A percentile compares a stretch with the other conserved stretches of the same genome.
Conservation (phyloP, 2,113 vertebrate genomes). For the Dipodomys stephensi region DNA sequence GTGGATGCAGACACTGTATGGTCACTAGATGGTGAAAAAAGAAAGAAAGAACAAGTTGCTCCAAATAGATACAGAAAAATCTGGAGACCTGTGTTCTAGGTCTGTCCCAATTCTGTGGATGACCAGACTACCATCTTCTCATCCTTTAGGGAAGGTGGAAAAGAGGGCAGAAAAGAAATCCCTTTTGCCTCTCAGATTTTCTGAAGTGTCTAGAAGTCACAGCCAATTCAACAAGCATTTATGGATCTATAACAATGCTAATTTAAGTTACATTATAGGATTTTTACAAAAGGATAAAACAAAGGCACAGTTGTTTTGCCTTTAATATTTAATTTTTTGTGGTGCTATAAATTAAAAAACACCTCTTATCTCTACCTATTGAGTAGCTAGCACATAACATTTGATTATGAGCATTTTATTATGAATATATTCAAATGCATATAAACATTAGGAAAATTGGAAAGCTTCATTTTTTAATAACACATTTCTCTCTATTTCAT, state of each 20-base stretch:
- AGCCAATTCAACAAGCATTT: background rate
- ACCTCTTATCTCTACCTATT: too few species aligned
- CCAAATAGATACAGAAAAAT: background rate
- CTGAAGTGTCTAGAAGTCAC: background rate
- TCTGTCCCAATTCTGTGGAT: background rate
- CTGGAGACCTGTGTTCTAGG: background rate
- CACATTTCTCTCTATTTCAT: background rate
- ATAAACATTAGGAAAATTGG: background rate
- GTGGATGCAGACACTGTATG: background rate
- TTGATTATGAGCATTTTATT: background rate
- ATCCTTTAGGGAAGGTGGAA: background rate
- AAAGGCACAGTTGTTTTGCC: background rate
- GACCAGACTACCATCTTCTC: background rate
- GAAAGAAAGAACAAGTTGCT: background rate
- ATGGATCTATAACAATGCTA: background rate
- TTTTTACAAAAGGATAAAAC: background rate
- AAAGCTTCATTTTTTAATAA: too few species aligned
- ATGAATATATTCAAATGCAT: background rate
- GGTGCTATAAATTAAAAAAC: too few species aligned
- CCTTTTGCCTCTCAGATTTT: background rate
- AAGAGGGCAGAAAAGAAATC: background rate
- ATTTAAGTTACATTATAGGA: background rate
- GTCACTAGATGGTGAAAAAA: background rate
- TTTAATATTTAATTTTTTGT: background rate
- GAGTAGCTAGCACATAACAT: too few species aligned